Evolutionary conservation across 2,797 vertebrate species (phyloP).

Genomic region (Rhodeus uyekii): DNA sequence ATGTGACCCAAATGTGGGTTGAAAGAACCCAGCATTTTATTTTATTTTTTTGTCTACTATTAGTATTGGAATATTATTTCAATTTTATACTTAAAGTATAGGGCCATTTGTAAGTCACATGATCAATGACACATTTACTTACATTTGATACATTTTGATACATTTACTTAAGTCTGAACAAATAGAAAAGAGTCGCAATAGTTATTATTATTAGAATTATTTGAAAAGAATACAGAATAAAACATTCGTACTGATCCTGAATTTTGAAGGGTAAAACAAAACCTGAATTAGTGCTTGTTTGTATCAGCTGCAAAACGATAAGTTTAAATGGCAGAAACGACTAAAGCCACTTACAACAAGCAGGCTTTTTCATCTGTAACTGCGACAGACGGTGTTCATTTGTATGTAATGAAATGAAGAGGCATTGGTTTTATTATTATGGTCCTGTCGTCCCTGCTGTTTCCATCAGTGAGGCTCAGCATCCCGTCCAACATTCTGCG

Average conservation of each 20-base stretch:
- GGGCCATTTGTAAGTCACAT: not conserved
- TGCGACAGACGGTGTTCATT: conserved; percentile 2
- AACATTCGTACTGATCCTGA: not conserved
- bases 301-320: not conserved
- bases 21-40: too few species aligned
- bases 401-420: conserved; percentile 1
- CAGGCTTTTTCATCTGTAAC: not conserved
- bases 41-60: too few species aligned
- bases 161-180: not conserved
- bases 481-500: not conserved
- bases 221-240: too few species aligned
- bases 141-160: not conserved
- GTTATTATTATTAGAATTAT: too few species aligned
- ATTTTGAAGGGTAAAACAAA: not conserved
- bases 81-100: not conserved
- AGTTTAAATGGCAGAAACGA: not conserved
- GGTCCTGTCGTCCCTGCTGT: conserved; percentile 18
- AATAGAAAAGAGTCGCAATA: not conserved
- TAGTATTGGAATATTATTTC: not conserved
- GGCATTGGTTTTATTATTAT: not conserved
- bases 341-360: not conserved
- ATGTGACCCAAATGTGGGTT: too few species aligned
- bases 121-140: not conserved
- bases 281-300: not conserved
- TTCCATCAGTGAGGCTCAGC: conserved; percentile 10